Conservation (phyloP, 2,113 vertebrate species). For the Antigone vipio region DNA sequence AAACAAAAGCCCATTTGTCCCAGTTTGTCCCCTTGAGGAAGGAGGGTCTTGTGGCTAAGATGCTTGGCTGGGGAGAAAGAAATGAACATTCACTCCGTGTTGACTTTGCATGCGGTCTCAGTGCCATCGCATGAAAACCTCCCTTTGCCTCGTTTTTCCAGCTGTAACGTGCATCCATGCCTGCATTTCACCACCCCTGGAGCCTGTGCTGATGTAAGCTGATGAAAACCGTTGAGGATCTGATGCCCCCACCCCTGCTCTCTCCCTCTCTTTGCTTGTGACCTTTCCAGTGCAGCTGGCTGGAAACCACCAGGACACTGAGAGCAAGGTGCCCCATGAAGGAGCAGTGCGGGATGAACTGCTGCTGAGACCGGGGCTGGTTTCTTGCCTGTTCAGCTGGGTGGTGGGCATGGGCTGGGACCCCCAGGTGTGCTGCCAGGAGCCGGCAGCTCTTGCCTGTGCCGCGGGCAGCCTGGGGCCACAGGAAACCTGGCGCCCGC, state of each 20-base stretch:
- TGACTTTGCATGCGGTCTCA: background rate
- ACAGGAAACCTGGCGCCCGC: fast-evolving
- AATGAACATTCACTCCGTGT: fast-evolving
- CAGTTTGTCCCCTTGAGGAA: background rate
- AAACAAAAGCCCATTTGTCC: background rate
- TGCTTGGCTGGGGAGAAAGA: background rate
- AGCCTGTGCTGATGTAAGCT: background rate
- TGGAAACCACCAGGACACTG: background rate
- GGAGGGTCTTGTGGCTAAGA: background rate
- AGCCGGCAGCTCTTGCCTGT: background rate
- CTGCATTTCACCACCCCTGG: background rate
- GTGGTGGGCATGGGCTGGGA: background rate
- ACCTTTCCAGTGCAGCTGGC: background rate
- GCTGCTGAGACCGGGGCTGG: background rate
- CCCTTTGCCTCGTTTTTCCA: background rate
- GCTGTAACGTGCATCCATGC: background rate
- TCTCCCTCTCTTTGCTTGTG: background rate
- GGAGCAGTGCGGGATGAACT: background rate
- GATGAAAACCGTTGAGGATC: background rate
- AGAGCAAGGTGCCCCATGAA: background rate
- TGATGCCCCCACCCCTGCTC: background rate
- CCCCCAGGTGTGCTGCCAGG: fast-evolving
- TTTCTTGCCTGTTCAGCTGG: background rate
- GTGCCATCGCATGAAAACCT: background rate
- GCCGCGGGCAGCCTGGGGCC: fast-evolving